Evolutionary conservation across 1,140 invertebrate genomes (phyloP), one percentile per base, ranked within the genome.

Genomic region (Thereuonema tuberculata): DNA sequence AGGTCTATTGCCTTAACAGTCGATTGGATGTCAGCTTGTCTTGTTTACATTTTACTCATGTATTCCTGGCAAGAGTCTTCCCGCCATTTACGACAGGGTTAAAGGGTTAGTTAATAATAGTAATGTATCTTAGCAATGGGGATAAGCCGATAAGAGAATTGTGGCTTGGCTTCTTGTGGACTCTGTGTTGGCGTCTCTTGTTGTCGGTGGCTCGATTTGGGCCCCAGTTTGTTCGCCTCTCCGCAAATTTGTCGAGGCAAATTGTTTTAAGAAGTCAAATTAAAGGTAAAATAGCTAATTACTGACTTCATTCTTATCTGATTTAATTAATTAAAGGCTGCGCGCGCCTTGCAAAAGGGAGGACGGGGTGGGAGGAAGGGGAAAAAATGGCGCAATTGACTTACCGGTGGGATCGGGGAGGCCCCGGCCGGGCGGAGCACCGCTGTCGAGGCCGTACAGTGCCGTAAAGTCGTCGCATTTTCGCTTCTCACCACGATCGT

Each of bases 331-430:
- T 55, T 55, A 55, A 21, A 25, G 53, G 17, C 48, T 5, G 21
- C 24, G 24, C 17, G 12, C n/a, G 48, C 48, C 31, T 5, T 5
- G 31, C 31, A 12, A 20, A 5, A 24, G 48, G 48, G 48, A 50
- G 48, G 9, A 5, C 3, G 48, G 48, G 48, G 21, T 9, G 21
- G 23, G 48, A 57, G 20, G 28, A 43, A 24, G 56, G 2, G 21
- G 56, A 31, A 24, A 23, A 31, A 23, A 23, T 12, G 37, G 37
- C 2, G 28, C 5, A 21, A 2, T 25, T 12, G 62, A 71, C 72
- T 53, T 59, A 69, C 68, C 69, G 66, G 66, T 58, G 59, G 68
- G 61, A 61, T 52, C 82, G 78, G 25, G 48, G 28, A 66, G 61
- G 14, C 62, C 50, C 21, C 64, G 59, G n/a, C 64, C 63, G 1